Percentiles rank a stretch among this genome's conserved stretches.
These are phyloP conservation scores for Penaeus indicus DNA, from an alignment of 1,140 invertebrate species.

Conservation along the genomic window DNA sequence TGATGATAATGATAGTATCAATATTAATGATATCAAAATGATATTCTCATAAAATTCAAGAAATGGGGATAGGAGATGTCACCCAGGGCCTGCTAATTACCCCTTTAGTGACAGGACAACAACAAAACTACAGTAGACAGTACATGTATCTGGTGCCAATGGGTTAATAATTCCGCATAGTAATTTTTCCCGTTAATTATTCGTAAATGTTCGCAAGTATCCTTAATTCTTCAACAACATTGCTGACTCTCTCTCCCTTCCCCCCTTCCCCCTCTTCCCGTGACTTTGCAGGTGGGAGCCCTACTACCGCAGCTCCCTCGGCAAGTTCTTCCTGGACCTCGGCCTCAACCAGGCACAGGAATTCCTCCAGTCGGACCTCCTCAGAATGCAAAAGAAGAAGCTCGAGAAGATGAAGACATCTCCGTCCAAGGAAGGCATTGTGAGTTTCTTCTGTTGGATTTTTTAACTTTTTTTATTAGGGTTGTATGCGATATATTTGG, in stretches of 20 bases:
- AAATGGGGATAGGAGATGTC: too few species aligned
- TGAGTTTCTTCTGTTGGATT: slow-evolving; percentile 68
- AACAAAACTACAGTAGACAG: too few species aligned
- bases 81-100: too few species aligned
- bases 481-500: background rate
- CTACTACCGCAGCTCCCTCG: slow-evolving; percentile 88
- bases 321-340: slow-evolving; percentile 93
- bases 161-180: background rate
- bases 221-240: slow-evolving; percentile 26
- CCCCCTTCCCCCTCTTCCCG: slow-evolving; percentile 68
- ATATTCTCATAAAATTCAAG: too few species aligned
- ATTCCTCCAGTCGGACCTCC: slow-evolving; percentile 90
- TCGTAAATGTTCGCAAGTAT: slow-evolving; percentile 20
- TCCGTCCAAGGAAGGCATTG: slow-evolving; percentile 68
- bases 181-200: background rate
- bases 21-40: too few species aligned
- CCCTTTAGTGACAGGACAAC: too few species aligned
- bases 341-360: slow-evolving; percentile 93
- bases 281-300: slow-evolving; percentile 59
- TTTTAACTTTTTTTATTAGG: too few species aligned
- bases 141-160: too few species aligned
- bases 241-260: background rate
- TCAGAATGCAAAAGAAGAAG: slow-evolving; percentile 88
- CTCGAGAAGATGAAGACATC: slow-evolving; percentile 69
- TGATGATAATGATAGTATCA: too few species aligned